phyloP scores from a whole-genome alignment of 1,140 invertebrate species.

The Leptinotarsa texana region DNA sequence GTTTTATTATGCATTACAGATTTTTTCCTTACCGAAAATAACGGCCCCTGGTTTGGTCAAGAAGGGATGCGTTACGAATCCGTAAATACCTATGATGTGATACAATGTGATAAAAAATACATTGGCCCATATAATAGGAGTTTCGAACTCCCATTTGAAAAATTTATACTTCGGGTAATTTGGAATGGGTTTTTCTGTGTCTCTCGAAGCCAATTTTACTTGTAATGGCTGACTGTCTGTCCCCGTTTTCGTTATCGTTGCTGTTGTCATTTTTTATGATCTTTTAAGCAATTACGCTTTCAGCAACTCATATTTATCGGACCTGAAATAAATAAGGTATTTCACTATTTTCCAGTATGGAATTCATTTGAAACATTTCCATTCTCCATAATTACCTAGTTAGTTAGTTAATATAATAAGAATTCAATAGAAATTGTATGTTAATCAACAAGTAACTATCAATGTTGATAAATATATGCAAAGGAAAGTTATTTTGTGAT shows the following conservation, averaged over 20 bases:
- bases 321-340: too few relatives aligned
- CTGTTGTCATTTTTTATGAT: neutral
- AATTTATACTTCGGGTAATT: neutral
- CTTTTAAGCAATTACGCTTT: neutral
- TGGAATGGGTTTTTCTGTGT: slow-evolving; percentile 1
- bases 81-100: neutral
- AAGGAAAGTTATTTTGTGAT: too few relatives aligned
- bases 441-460: neutral
- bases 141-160: slow-evolving; percentile 22
- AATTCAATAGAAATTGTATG: too few relatives aligned
- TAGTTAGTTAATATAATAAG: too few relatives aligned
- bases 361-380: too few relatives aligned
- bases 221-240: neutral
- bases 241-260: neutral
- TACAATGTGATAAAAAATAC: slow-evolving; percentile 24
- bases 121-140: slow-evolving; percentile 30
- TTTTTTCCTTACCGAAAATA: slow-evolving; percentile 6
- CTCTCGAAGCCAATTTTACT: neutral
- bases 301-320: too few relatives aligned
- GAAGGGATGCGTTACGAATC: neutral
- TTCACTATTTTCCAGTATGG: too few relatives aligned
- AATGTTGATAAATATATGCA: neutral
- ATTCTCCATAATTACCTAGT: too few relatives aligned
- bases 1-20: neutral
- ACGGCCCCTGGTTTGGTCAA: neutral